Percentiles rank a stretch among this genome's conserved stretches.
These are phyloP conservation scores for Xylota sylvarum DNA, from an alignment of 2,888 invertebrate species.

Conservation along the genomic window DNA sequence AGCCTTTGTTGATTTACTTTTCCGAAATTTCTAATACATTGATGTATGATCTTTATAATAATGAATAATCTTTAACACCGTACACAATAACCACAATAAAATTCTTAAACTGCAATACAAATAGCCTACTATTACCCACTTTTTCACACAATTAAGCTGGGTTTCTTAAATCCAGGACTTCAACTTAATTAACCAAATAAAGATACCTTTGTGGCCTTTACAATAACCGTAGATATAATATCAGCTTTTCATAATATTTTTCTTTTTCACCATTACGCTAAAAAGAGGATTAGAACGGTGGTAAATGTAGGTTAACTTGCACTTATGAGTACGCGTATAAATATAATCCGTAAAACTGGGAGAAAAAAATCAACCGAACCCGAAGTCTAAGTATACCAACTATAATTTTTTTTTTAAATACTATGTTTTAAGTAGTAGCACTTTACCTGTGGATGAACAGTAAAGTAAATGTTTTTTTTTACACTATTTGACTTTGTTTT, in stretches of 20 bases:
- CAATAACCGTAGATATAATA: not conserved
- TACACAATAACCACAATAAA: not conserved
- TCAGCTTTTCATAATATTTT: constrained; percentile 17
- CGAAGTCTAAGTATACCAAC: not conserved
- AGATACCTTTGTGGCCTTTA: constrained; percentile 1
- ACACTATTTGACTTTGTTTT: not conserved
- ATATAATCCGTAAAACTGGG: not conserved
- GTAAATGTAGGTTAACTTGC: constrained; percentile 38
- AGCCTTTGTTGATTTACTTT: not conserved
- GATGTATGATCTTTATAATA: not conserved
- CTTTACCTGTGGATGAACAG: not conserved
- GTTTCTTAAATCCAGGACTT: constrained; percentile 10
- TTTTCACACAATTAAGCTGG: constrained; percentile 9
- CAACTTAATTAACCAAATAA: constrained; percentile 12
- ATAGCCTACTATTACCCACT: not conserved
- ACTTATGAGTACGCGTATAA: constrained; percentile 13
- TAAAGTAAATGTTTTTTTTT: not conserved
- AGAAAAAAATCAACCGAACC: not conserved
- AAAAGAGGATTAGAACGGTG: constrained; percentile 3
- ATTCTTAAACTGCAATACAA: not conserved
- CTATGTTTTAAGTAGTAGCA: not conserved
- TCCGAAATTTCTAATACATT: not conserved
- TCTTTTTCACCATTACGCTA: constrained; percentile 11
- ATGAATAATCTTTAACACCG: not conserved
- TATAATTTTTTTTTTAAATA: not conserved